Base-by-base conservation (phyloP, 53 echinoderm and acorn worm genomes). In the Mesocentrotus franciscanus region DNA sequence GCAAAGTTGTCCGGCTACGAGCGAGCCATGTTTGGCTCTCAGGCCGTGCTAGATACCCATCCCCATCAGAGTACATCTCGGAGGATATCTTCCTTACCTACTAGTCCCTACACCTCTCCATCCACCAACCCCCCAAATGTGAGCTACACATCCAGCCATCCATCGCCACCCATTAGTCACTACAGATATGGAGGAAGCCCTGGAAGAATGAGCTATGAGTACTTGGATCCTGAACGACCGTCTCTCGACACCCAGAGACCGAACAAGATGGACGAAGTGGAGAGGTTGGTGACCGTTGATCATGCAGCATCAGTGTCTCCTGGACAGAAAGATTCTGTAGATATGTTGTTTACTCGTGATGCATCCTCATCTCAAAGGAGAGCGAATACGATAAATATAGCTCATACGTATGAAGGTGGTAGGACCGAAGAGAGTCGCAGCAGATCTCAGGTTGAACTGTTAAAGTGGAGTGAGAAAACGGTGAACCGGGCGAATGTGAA, bases 1-100 rank as follows among this genome's bases (percentile, higher is more conserved):
- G 99, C 99, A 57, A 97, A 96, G 72, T 94, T 99, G 22, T 99
- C 99, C 24, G 99, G 99, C 20, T 99, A 98, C 49, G 99, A 99
- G 93, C 96, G 99, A 71, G 97, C 98, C 26, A 95, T 97, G 49
- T 97, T 97, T 95, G 97, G 97, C 18, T 49, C 93, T 62, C 90
- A 92, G 15, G 78, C 79, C 61, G 68, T 85, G 62, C 42, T 39
- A 58, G 76, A 34, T 9, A 56, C 93, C 60, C 85, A 4, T 70
- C 96, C 26, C 96, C 96, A 79, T 58, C 93, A 60, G 87, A 92
- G 42, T 17, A 79, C 93, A 95, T 96, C 20, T 92, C 95, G 32
- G 71, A 96, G 32, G 95, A 95, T 68, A 92, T 93, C 96, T 66
- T 95, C 11, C 87, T 84, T 92, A 76, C 83, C 85, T 75, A 9